Conservation (phyloP, 2,888 invertebrate genomes). For the Thereva nobilitata region DNA sequence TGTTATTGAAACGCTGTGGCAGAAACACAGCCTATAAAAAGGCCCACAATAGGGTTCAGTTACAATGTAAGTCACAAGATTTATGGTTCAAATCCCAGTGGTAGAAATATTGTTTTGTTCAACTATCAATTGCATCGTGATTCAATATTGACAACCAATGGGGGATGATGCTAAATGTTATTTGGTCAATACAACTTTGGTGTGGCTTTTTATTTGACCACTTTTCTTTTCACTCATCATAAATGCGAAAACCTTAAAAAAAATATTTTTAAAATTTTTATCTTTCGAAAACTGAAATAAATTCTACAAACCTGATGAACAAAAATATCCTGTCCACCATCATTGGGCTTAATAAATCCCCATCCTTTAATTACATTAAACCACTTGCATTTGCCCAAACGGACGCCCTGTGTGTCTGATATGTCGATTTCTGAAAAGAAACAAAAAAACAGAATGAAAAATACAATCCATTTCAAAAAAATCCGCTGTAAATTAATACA, state of each 20-base stretch:
- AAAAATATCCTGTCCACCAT: conserved; percentile 88
- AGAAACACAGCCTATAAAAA: too few species aligned
- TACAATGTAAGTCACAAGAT: too few species aligned
- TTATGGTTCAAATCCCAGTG: too few species aligned
- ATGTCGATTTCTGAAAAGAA: conserved; percentile 47
- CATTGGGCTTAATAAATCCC: conserved; percentile 91
- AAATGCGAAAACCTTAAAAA: not conserved
- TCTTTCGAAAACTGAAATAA: not conserved
- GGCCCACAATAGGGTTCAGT: too few species aligned
- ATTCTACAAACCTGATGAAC: conserved; percentile 79
- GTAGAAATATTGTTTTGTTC: too few species aligned
- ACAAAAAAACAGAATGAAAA: conserved; percentile 1
- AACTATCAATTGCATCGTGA: too few species aligned
- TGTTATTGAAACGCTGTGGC: too few species aligned
- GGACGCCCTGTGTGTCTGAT: conserved; percentile 59
- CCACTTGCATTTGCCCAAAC: conserved; percentile 89
- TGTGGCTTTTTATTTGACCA: too few species aligned
- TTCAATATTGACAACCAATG: too few species aligned
- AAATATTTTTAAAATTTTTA: conserved; percentile 31
- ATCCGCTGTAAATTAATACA: conserved; percentile 9
- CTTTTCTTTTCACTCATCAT: too few species aligned
- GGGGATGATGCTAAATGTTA: too few species aligned
- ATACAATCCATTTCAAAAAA: not conserved
- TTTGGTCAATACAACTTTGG: too few species aligned
- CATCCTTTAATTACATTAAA: conserved; percentile 95